These are phyloP conservation scores for Anastatus disparis DNA, from an alignment of 1,140 invertebrate genomes.

Conservation along the genomic window DNA sequence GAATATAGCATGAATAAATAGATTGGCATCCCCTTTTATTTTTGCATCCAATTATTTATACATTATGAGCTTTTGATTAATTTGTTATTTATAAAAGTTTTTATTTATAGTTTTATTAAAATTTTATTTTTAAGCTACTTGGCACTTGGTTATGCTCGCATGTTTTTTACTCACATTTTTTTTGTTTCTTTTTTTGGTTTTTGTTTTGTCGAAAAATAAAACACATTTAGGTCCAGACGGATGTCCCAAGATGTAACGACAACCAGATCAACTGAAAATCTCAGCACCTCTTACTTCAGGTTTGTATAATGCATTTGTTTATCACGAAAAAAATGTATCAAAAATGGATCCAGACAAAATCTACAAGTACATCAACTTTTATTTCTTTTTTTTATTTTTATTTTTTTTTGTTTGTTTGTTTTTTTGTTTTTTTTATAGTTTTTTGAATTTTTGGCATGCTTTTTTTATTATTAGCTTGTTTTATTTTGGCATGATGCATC, in stretches of 20 bases:
- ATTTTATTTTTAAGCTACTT: conserved; percentile 52
- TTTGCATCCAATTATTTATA: too few species aligned
- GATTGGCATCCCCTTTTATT: neutral
- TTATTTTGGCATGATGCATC: conserved; percentile 34
- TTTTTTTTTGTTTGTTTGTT: too few species aligned
- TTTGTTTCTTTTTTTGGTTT: conserved; percentile 58
- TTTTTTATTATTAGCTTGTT: conserved; percentile 17
- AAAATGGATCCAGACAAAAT: conserved; percentile 1
- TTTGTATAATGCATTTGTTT: conserved; percentile 45
- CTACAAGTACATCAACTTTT: conserved; percentile 5
- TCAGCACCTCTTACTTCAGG: conserved; percentile 59
- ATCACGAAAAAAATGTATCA: neutral
- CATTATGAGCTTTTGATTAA: too few species aligned
- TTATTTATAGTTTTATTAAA: conserved; percentile 51
- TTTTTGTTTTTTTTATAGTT: too few species aligned
- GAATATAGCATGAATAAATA: too few species aligned
- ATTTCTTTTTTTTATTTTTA: neutral
- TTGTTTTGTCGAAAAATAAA: conserved; percentile 56
- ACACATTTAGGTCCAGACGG: conserved; percentile 76
- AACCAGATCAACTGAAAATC: conserved; percentile 63
- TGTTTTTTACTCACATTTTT: conserved; percentile 55
- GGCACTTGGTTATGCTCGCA: conserved; percentile 60
- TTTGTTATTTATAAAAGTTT: too few species aligned
- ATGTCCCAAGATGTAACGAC: conserved; percentile 78
- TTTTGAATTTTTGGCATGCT: conserved; percentile 1